Evolutionary conservation across 2,113 vertebrate species (phyloP), one percentile per base, ranked within the genome.

Genomic region (Leiothrix lutea): DNA sequence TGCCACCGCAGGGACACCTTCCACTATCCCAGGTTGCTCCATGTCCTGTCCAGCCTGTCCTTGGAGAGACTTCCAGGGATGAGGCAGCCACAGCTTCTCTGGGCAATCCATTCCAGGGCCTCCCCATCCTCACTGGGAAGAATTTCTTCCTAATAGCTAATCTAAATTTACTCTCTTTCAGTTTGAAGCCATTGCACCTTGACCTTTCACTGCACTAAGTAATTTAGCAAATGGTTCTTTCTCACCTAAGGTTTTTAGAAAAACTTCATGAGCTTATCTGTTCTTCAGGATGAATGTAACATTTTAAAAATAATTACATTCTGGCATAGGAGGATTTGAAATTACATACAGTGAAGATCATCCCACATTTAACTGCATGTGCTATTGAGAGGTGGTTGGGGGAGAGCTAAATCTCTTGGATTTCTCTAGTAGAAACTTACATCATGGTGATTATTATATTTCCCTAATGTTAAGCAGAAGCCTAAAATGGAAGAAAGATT

Each of bases 1-100:
- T 83, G 80, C 21, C 38, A 26, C 0, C 17, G 5, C 38, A 61
- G 25, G 20, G 50, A 45, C 33, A 36, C 33, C 16, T 54, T 45
- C 7, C 38, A 45, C 40, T 36, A 7, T 25, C 6, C 45, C 56
- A 83, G 47, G 11, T 25, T 51, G 9, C 8, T 61, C 47, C 21
- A 15, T 13, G 8, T 8, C 25, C 31, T 3, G 1, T 71, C 20
- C 25, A 71, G 0, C 25, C 38, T 44, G 47, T 10, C 26, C 10
- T 53, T 29, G 25, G 17, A 20, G 3, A 25, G 42, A 44, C 20
- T 44, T 6, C 25, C 16, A 83, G 33, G 3, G 33, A 25, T 44
- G 33, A 21, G 8, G 16, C 56, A 83, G 26, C 38, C 38, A 25
- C 38, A 83, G 33, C 21, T 36, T 23, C 33, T n/a, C 33, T 57